A percentile compares a stretch with the other conserved stretches of the same genome.
phyloP scores from a whole-genome alignment of 2,113 vertebrate genomes.

The Numenius arquata region DNA sequence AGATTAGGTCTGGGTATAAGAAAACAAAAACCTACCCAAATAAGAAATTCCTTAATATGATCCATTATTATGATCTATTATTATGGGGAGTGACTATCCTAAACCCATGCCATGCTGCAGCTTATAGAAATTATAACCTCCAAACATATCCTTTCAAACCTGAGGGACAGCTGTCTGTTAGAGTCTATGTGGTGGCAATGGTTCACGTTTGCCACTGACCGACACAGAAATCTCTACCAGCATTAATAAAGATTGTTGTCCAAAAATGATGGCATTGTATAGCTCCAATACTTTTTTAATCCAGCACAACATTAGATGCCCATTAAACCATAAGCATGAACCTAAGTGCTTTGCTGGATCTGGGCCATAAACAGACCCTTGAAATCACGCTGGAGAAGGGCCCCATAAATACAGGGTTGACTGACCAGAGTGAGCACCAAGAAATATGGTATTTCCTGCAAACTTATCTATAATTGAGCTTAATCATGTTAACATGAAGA shows the following conservation, averaged over 20 bases:
- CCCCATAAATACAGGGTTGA: neutral
- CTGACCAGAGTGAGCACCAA: neutral
- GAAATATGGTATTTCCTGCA: neutral
- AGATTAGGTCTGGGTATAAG: neutral
- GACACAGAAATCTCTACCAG: neutral
- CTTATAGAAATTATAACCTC: neutral
- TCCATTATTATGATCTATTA: neutral
- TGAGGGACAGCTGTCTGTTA: neutral
- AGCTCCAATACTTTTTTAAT: neutral
- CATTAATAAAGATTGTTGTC: neutral
- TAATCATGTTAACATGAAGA: neutral
- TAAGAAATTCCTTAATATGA: neutral
- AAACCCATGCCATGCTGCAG: neutral
- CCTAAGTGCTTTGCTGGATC: constrained; percentile 18
- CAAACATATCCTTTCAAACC: neutral
- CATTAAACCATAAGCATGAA: neutral
- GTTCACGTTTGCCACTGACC: neutral
- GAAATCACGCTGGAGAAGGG: neutral
- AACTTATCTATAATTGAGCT: neutral
- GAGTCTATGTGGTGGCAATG: neutral
- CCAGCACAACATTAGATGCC: neutral
- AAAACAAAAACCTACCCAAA: neutral
- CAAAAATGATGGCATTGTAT: neutral
- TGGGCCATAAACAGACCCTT: neutral
- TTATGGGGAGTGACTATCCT: neutral